These are phyloP conservation scores for Nasonovia ribisnigri DNA, from an alignment of 2,888 invertebrate genomes.

Conservation along the genomic window DNA sequence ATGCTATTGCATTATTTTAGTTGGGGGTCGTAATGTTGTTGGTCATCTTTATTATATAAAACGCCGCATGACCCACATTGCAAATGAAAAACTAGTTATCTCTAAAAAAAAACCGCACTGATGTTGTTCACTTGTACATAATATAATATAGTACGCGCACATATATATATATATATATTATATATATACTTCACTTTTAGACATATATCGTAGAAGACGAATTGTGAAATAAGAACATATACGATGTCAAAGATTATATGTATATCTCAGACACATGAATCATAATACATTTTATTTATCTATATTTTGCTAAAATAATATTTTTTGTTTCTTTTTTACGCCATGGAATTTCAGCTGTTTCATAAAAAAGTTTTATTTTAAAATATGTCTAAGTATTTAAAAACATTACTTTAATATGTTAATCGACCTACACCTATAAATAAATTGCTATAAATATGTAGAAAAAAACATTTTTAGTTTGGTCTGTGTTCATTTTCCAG, in stretches of 20 bases:
- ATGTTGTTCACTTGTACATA: neutral
- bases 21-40: neutral
- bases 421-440: neutral
- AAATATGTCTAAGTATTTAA: neutral
- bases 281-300: neutral
- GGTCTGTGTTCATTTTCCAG: neutral
- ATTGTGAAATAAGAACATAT: neutral
- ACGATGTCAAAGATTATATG: neutral
- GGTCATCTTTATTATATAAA: slow-evolving; percentile 14
- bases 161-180: neutral
- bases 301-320: neutral
- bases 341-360: neutral
- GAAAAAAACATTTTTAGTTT: neutral
- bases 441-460: neutral
- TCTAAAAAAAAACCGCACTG: neutral
- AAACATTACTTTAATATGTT: neutral
- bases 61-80: neutral
- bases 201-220: neutral
- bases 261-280: neutral
- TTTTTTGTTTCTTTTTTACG: neutral
- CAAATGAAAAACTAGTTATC: neutral
- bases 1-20: neutral
- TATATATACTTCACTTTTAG: neutral
- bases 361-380: neutral
- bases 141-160: neutral